Percentiles rank a stretch among this genome's conserved stretches.
Evolutionary conservation across 2,113 vertebrate species (phyloP).

Genomic region (Syrrhaptes paradoxus): DNA sequence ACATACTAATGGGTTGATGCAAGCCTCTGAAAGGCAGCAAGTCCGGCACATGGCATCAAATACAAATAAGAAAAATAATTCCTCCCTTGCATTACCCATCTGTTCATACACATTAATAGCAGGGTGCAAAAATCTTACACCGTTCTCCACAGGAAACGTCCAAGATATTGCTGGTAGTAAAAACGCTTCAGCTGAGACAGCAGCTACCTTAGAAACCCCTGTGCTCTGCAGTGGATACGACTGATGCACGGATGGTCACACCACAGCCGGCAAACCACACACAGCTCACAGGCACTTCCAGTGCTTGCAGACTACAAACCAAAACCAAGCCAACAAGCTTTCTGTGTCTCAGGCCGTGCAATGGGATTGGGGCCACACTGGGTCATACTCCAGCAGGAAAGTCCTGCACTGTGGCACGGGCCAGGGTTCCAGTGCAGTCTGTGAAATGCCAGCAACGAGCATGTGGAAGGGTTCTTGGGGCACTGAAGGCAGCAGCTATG

Average conservation of each 20-base stretch:
- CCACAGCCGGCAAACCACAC: not conserved
- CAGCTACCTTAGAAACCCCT: not conserved
- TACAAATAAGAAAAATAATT: not conserved
- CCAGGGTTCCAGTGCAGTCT: not conserved
- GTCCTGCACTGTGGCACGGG: not conserved
- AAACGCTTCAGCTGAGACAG: not conserved
- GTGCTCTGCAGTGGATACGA: not conserved
- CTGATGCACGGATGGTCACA: not conserved
- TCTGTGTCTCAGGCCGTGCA: not conserved
- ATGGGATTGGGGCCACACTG: not conserved
- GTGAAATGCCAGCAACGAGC: not conserved
- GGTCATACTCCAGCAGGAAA: not conserved
- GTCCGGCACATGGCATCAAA: not conserved
- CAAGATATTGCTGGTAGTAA: not conserved
- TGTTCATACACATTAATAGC: not conserved
- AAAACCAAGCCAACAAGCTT: not conserved
- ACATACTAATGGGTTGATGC: not conserved
- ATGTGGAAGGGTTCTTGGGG: not conserved
- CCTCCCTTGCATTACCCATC: not conserved
- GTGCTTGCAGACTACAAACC: not conserved
- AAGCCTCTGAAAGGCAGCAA: not conserved
- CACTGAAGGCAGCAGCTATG: not conserved
- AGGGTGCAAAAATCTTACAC: not conserved
- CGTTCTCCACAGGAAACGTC: not conserved
- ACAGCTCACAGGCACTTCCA: not conserved